Percentiles rank a stretch among this genome's conserved stretches.
Conservation (phyloP, 2,113 vertebrate genomes). For the mouse (Mus musculus) region GRCm39 chrX:19988501-19989000, state of each 20-base stretch:
- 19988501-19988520: background rate
- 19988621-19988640: conserved; percentile 17
- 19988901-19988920: background rate
- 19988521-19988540: background rate
- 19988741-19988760: background rate
- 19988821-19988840: background rate
- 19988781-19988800: background rate
- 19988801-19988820: background rate
- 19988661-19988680: background rate
- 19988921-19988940: background rate
- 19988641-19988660: conserved; percentile 9
- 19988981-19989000: background rate
- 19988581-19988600: background rate
- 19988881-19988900: background rate
- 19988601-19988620: background rate
- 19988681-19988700: background rate
- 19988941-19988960: background rate
- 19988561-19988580: background rate
- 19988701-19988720: background rate
- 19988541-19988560: background rate
- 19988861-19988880: background rate
- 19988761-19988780: background rate
- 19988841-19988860: background rate
- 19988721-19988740: background rate
- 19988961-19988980: background rate